Percentiles rank a stretch among this genome's conserved stretches.
phyloP scores from a whole-genome alignment of 2,113 vertebrate genomes.

The Callocephalon fimbriatum region DNA sequence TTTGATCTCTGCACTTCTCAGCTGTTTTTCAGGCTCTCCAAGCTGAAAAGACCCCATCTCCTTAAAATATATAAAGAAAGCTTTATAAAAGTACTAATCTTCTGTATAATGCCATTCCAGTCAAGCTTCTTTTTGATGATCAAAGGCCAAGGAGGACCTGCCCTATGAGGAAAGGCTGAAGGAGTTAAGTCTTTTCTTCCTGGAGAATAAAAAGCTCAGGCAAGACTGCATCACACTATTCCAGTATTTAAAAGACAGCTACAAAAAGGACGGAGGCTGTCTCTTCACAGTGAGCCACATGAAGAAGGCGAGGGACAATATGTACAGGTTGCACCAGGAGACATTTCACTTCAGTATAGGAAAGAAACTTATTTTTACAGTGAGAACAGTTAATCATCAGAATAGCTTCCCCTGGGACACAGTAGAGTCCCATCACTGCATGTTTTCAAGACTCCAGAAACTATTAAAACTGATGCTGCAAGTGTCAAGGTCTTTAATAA shows the following conservation, averaged over 20 bases:
- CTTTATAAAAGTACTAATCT: not conserved
- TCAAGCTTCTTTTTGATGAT: not conserved
- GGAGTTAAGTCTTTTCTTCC: not conserved
- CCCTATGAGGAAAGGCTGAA: not conserved
- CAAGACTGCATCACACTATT: not conserved
- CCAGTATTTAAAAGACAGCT: not conserved
- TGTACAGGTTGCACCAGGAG: not conserved
- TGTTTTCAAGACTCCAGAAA: not conserved
- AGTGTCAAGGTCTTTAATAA: not conserved
- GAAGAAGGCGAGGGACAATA: not conserved
- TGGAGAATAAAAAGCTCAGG: not conserved
- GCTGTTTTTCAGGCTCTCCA: not conserved
- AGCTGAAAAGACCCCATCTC: not conserved
- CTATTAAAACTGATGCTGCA: not conserved
- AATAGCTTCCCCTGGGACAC: not conserved
- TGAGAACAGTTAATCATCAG: not conserved
- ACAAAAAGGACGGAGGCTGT: not conserved
- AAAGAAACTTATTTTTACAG: not conserved
- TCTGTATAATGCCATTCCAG: not conserved
- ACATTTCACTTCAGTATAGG: not conserved
- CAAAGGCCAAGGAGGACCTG: not conserved
- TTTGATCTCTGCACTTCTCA: not conserved
- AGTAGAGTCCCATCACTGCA: not conserved
- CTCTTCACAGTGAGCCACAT: not conserved
- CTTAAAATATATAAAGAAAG: not conserved